Percentiles rank a stretch among this genome's conserved stretches.
Conservation (phyloP, 2,797 vertebrate genomes). For the Brachymystax lenok region DNA sequence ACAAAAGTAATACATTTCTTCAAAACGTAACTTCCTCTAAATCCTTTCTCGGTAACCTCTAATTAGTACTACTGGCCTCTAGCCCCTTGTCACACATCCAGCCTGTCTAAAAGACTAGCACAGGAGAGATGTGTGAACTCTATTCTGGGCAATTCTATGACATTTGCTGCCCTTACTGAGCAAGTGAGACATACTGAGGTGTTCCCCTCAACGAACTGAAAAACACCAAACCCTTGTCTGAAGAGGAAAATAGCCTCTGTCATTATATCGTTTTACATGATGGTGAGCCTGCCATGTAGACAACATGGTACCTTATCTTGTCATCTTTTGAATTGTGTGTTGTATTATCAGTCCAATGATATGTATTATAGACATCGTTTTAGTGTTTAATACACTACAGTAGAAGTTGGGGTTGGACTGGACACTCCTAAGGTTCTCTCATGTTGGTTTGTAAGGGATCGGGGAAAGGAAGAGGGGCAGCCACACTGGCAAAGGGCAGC, state of each 20-base stretch:
- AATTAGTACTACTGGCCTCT: neutral
- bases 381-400: no score
- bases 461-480: no score
- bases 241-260: neutral
- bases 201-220: neutral
- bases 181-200: neutral
- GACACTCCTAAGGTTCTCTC: no score
- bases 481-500: no score
- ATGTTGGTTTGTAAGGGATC: no score
- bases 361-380: no score
- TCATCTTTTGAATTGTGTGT: no score
- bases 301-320: neutral
- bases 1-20: no score
- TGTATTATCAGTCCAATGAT: no score
- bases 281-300: neutral
- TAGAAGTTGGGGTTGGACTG: no score
- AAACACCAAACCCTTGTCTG: neutral
- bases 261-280: neutral
- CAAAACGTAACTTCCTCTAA: neutral
- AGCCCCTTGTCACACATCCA: neutral
- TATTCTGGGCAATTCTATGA: neutral
- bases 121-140: conserved; percentile 2
- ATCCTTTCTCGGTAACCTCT: neutral
- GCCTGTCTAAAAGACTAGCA: neutral
- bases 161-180: neutral